Conservation (phyloP, 2,797 vertebrate genomes). For the Cyprinella venusta region DNA sequence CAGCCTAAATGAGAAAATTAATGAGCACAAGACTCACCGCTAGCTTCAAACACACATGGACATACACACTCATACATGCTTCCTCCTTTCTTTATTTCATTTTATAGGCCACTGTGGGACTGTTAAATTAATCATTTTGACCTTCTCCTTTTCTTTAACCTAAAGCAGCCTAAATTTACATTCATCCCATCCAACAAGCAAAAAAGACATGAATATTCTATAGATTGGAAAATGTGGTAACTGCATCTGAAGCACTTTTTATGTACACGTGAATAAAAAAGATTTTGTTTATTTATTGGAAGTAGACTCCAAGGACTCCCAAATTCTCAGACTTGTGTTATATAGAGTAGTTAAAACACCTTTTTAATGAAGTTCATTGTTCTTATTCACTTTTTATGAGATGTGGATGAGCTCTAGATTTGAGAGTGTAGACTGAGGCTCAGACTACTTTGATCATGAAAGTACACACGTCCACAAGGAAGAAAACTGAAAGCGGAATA, state of each 20-base stretch:
- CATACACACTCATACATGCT: constrained; percentile 2
- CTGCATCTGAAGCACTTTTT: background rate
- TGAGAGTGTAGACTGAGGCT: background rate
- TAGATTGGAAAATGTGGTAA: background rate
- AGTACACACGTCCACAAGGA: too few species aligned
- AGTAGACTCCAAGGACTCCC: background rate
- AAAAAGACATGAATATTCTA: background rate
- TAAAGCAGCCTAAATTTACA: background rate
- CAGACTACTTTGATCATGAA: background rate
- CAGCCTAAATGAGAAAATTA: constrained; percentile 42
- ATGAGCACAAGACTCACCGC: constrained; percentile 16
- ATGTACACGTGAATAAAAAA: background rate
- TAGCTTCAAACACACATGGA: constrained; percentile 12
- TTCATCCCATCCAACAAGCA: background rate
- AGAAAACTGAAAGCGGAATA: too few species aligned
- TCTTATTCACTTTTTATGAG: background rate
- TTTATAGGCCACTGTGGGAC: background rate
- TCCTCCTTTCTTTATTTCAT: background rate
- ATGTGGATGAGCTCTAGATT: background rate
- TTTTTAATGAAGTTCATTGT: background rate
- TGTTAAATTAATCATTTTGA: background rate
- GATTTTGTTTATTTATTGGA: background rate
- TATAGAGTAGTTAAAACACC: background rate
- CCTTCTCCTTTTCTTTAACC: background rate
- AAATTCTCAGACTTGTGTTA: background rate